Evolutionary conservation across 2,113 vertebrate species (phyloP), one percentile per base, ranked within the genome.

Genomic region (Eptesicus fuscus): DNA sequence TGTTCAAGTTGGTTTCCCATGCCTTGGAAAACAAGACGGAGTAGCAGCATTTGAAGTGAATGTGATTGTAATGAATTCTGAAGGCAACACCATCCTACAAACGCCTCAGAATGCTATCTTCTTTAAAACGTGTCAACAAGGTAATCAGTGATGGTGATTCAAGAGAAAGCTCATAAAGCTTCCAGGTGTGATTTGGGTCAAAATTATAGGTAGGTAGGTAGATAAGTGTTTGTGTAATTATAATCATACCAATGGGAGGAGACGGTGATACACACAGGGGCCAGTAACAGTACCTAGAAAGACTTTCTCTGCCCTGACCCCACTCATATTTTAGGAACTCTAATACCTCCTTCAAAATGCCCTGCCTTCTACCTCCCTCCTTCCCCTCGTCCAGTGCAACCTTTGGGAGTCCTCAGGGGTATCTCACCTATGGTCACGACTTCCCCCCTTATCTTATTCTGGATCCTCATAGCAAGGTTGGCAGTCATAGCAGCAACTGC

Each of bases 91-190:
- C 87, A 98, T 99, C 95, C 99, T 99, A 70, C 98, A 99, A 95
- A 99, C 99, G 0, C 99, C 99, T 56, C 99, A 99, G 76, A 99
- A 99, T 0, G 99, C 99, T 84, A 99, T 99, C 97, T 99, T 99
- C 98, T 99, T 99, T 97, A 99, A 99, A 97, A 99, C 99, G 73
- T 99, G 99, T 89, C 99, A 99, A 91, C 99, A 99, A 99, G 99
- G 99, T 99, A 98, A 98, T 35, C 83, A 47, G 5, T 40, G 47
- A 63, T 5, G 40, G 82, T 30, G 32, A 87, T 17, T 3, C 37
- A 23, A 83, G 14, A 32, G 42, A 88, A 76, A 42, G 40, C 30
- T 80, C 28, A 0, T 47, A 13, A 61, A 82, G 74, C 56, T 16
- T 61, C 10, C 18, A 40, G 59, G 25, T 73, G 47, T 78, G 61